Conservation (phyloP, 2,888 invertebrate species). For the Rotaria socialis region DNA sequence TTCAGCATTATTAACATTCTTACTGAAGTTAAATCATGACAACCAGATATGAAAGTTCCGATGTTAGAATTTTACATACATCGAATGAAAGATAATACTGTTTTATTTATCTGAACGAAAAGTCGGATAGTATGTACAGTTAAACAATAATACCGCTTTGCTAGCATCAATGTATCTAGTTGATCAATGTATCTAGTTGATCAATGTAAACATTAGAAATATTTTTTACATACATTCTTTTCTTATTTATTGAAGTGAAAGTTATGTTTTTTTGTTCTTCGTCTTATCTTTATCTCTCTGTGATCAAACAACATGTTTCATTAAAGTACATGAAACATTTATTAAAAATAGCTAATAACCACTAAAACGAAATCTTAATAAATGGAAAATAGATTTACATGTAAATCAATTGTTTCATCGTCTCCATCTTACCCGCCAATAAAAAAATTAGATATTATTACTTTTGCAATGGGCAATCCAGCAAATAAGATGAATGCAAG, state of each 20-base stretch:
- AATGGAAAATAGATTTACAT: not conserved
- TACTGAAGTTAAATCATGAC: no score
- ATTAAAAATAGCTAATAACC: not conserved
- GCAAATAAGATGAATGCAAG: not conserved
- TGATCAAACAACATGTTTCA: not conserved
- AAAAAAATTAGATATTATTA: not conserved
- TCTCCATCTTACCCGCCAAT: not conserved
- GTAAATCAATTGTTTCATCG: not conserved
- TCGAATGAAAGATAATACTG: no score
- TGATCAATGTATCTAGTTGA: not conserved
- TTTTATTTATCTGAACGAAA: no score
- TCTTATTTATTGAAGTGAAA: not conserved
- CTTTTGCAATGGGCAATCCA: constrained; percentile 11
- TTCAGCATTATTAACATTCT: no score
- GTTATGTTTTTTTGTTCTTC: not conserved
- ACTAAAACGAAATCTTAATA: not conserved
- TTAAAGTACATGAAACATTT: not conserved
- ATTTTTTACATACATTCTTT: not conserved
- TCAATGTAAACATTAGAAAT: not conserved
- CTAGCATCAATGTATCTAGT: not conserved
- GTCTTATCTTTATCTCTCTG: not conserved
- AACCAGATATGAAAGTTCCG: no score
- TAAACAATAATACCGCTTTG: no score
- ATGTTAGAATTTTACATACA: no score
- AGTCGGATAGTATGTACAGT: no score